phyloP scores from a whole-genome alignment of 2,888 invertebrate species.

The Deilephila elpenor region DNA sequence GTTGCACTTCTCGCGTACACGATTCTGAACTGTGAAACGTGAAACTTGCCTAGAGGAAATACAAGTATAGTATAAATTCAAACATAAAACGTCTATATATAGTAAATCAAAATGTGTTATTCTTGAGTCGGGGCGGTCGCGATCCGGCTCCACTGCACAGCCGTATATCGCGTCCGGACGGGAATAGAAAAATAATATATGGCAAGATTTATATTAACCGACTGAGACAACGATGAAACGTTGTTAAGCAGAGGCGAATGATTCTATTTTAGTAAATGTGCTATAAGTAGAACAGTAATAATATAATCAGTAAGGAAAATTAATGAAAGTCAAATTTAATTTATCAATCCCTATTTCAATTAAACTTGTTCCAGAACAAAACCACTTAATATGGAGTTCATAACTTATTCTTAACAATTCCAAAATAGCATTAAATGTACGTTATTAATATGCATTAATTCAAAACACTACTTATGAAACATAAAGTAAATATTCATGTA shows the following conservation, averaged over 20 bases:
- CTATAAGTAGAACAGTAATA: not conserved
- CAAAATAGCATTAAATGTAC: constrained; percentile 9
- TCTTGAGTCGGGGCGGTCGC: constrained; percentile 62
- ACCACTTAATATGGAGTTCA: not conserved
- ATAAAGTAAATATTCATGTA: constrained; percentile 19
- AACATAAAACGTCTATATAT: constrained; percentile 43
- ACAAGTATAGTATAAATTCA: constrained; percentile 29
- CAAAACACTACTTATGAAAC: constrained; percentile 8
- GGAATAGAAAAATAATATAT: constrained; percentile 42
- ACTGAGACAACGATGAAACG: constrained; percentile 29
- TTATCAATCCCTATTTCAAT: not conserved
- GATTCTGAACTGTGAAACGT: not conserved
- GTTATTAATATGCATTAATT: constrained; percentile 14
- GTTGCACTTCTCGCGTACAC: not conserved
- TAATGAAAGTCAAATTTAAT: not conserved
- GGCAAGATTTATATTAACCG: constrained; percentile 39
- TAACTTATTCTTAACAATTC: not conserved
- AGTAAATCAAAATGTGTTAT: constrained; percentile 56
- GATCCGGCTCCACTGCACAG: constrained; percentile 49
- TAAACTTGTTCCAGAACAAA: not conserved
- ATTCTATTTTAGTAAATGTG: constrained; percentile 10
- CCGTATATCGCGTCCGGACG: constrained; percentile 23
- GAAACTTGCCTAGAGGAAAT: constrained; percentile 18
- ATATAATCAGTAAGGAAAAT: not conserved
- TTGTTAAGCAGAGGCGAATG: constrained; percentile 6